phyloP scores from a whole-genome alignment of 2,797 vertebrate genomes.

The Amblyraja radiata region DNA sequence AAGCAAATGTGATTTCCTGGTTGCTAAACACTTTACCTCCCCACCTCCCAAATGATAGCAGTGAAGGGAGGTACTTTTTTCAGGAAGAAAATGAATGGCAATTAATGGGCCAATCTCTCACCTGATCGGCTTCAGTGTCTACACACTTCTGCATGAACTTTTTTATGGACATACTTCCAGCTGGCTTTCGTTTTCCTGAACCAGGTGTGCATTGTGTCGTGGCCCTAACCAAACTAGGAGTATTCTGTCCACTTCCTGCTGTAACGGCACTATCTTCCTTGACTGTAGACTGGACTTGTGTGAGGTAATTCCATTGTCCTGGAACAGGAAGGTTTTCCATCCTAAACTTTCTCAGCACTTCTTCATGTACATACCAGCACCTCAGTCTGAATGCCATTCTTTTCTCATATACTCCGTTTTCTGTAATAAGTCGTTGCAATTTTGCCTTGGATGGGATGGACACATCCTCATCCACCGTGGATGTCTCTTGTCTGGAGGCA shows the following conservation, averaged over 20 bases:
- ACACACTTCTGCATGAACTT: conserved; percentile 86
- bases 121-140: conserved; percentile 59
- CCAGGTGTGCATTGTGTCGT: conserved; percentile 42
- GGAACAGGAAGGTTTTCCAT: conserved; percentile 80
- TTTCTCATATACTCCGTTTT: conserved; percentile 85
- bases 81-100: not conserved
- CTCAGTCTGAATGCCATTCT: conserved; percentile 68
- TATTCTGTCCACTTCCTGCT: not conserved
- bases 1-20: no score
- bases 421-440: conserved; percentile 78
- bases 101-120: conserved; percentile 47
- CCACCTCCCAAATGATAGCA: not conserved
- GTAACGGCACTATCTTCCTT: conserved; percentile 60
- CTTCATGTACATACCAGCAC: conserved; percentile 87
- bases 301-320: conserved; percentile 88
- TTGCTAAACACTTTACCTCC: no score
- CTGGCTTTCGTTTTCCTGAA: conserved; percentile 70
- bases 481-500: conserved; percentile 38
- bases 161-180: conserved; percentile 85
- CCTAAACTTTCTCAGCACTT: conserved; percentile 70
- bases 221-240: not conserved
- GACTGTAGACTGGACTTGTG: conserved; percentile 55
- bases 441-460: conserved; percentile 75
- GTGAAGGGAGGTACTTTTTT: not conserved
- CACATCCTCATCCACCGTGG: conserved; percentile 47